These are phyloP conservation scores for Pachymerium ferrugineum DNA, from an alignment of 2,888 invertebrate species.

Conservation along the genomic window DNA sequence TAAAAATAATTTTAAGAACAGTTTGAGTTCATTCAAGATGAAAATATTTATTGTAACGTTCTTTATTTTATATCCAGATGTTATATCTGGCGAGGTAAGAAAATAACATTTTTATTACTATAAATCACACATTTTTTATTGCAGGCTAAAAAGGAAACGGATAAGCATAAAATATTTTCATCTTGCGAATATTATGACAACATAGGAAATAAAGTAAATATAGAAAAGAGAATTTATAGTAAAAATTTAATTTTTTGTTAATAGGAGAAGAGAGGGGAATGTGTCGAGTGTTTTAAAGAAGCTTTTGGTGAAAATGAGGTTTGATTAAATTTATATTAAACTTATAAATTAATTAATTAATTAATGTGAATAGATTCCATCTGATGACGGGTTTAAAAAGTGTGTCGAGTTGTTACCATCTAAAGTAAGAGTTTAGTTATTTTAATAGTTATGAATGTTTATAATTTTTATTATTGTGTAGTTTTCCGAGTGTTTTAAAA, in stretches of 20 bases:
- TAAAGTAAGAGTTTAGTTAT: background rate
- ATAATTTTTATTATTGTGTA: no score
- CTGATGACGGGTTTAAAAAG: background rate
- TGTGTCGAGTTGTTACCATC: background rate
- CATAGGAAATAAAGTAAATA: background rate
- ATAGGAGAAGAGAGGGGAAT: background rate
- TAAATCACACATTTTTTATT: no score
- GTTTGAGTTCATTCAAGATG: no score
- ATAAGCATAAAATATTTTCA: background rate
- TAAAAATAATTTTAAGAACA: no score
- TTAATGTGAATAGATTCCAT: background rate
- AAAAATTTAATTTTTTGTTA: background rate
- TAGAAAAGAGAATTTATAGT: background rate
- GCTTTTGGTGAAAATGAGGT: background rate
- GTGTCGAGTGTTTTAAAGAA: background rate
- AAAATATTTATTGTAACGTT: no score
- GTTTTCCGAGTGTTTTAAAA: no score
- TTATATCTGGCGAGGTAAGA: no score
- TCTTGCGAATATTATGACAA: background rate
- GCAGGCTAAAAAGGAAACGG: background rate
- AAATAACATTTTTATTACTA: no score
- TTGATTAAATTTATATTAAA: background rate
- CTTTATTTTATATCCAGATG: no score
- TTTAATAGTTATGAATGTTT: no score
- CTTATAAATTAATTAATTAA: background rate